Base-by-base conservation (phyloP, 2,113 vertebrate species). In the Zosterops lateralis region DNA sequence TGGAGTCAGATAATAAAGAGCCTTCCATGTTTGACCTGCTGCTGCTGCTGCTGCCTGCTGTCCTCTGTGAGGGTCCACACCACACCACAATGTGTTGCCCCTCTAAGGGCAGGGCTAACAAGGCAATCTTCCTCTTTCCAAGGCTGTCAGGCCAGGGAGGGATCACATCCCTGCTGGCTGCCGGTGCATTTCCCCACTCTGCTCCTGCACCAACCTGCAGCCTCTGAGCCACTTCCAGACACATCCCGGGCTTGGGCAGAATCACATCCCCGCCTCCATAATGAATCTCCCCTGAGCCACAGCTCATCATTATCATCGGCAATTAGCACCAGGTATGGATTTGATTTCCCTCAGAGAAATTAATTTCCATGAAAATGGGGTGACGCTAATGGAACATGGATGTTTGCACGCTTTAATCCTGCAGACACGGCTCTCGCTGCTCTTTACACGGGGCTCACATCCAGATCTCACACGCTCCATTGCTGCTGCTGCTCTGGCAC, bases 311-410 rank as follows among this genome's bases (percentile, higher is more conserved):
- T 78, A 75, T 7, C 61, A 8, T 1, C 44, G 66, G 38, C 84
- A 95, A 89, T 96, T 95, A 95, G 81, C 62, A 38, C 34, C 70
- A 92, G 84, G 66, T 85, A 79, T 7, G 50, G 81, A 56, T 87
- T 17, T 20, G 61, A 87, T 89, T 89, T 92, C n/a, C 75, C 89
- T 87, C 87, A 62, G 91, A 88, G 60, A 88, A 86, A 91, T 89
- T 57, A 58, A 95, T 92, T 92, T 91, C 18, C 89, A 76, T 91
- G 84, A 93, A 54, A 92, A 94, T 28, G 38, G 74, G n/a, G 54
- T 38, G 38, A 44, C 18, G 66, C 66, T 86, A 87, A 92, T 66
- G 87, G 57, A 89, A 21, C 84, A 74, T 34, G 53, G 20, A 42
- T 48, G 24, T 56, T 78, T n/a, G 40, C 56, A 2, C 0, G 75